These are phyloP conservation scores for Agrilus mali DNA, from an alignment of 2,888 invertebrate genomes.

Conservation along the genomic window DNA sequence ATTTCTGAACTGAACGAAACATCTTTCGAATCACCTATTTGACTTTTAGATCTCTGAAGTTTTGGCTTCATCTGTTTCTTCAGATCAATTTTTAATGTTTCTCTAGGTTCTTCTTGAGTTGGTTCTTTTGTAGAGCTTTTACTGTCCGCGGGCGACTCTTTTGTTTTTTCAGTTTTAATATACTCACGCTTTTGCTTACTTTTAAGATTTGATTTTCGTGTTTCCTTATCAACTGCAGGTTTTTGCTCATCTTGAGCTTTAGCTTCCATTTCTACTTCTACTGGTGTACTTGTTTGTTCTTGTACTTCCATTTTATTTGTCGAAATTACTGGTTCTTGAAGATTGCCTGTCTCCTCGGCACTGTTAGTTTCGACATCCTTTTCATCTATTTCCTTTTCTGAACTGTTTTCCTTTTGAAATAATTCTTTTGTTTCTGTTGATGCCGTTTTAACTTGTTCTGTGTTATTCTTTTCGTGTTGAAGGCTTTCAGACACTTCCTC, in stretches of 20 bases:
- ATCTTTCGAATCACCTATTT: slow-evolving; percentile 5
- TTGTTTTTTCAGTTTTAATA: slow-evolving; percentile 2
- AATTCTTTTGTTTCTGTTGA: neutral
- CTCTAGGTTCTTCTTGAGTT: slow-evolving; percentile 3
- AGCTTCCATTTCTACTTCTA: slow-evolving; percentile 2
- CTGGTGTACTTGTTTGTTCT: slow-evolving; percentile 2
- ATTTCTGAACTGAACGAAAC: slow-evolving; percentile 6
- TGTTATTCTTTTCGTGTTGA: neutral
- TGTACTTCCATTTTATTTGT: slow-evolving; percentile 1
- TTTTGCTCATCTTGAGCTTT: slow-evolving; percentile 6
- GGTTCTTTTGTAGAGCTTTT: too few species aligned
- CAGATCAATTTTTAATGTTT: too few species aligned
- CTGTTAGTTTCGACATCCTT: neutral
- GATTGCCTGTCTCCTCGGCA: neutral
- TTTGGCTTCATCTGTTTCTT: neutral
- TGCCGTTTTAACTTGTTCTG: neutral
- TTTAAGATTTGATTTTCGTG: slow-evolving; percentile 2
- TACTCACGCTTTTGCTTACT: neutral
- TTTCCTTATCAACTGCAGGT: slow-evolving; percentile 4
- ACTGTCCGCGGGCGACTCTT: neutral
- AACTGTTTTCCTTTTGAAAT: neutral
- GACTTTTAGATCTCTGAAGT: slow-evolving; percentile 2
- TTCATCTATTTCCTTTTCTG: too few species aligned
- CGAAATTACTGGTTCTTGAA: too few species aligned
- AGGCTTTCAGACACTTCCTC: neutral